Evolutionary conservation across 1,140 invertebrate species (phyloP).

Genomic region (Helicoverpa armigera): DNA sequence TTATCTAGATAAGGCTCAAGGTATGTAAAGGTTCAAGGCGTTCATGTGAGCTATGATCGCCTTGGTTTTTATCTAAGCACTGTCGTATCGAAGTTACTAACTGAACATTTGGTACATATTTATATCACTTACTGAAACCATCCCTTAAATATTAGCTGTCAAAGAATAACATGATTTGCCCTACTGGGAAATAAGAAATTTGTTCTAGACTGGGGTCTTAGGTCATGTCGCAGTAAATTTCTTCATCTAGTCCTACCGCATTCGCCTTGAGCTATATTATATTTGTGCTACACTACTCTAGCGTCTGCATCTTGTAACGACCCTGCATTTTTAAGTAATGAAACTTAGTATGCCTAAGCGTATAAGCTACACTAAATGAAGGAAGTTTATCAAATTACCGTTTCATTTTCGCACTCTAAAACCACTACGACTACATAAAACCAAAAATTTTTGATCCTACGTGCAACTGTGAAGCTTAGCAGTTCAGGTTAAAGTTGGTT

Average conservation of each 20-base stretch:
- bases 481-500: conserved; percentile 7
- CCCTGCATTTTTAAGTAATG: no score
- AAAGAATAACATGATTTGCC: no score
- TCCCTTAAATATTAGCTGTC: no score
- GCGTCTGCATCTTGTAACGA: neutral
- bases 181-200: no score
- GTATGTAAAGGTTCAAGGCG: conserved; percentile 22
- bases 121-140: no score
- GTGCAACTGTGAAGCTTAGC: conserved; percentile 2
- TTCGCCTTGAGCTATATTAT: conserved; percentile 1
- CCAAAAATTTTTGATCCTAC: neutral
- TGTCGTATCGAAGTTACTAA: neutral
- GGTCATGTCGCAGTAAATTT: neutral
- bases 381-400: neutral
- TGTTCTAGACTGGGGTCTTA: neutral
- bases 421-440: neutral
- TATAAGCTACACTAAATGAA: no score
- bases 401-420: conserved; percentile 19
- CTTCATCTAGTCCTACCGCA: neutral
- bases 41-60: conserved; percentile 9
- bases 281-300: neutral
- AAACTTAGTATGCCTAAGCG: no score
- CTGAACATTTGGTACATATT: no score
- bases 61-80: neutral
- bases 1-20: neutral